Evolutionary conservation across 1,140 invertebrate species (phyloP), one percentile per base, ranked within the genome.

Genomic region (Musca domestica): DNA sequence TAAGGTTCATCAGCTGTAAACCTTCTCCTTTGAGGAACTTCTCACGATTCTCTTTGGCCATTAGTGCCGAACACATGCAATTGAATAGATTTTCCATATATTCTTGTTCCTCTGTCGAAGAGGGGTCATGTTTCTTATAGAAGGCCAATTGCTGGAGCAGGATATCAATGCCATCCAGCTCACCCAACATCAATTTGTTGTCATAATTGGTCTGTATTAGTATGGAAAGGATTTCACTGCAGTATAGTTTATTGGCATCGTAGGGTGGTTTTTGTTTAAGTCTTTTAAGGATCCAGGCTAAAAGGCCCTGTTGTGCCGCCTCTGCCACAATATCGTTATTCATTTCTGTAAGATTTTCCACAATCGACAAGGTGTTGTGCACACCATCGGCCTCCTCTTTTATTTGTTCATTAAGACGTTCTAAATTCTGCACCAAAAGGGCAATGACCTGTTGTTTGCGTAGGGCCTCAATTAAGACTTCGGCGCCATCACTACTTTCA

Each of bases 21-120:
- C 95, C 96, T 86, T 98, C 96, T 0, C 94, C 95, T 73, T 92
- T 89, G 14, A 99, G 84, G 82, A 99, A 99, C 68, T 90, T 87
- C 64, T 96, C 93, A 69, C 95, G 87, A 83, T 99, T 99, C 64
- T 89, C 83, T 7, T 90, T 85, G 66, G 90, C 87, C 89, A 98
- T 92, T 56, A 99, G 85, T 69, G 94, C 90, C 12, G 95, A 98
- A 82, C 98, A 99, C 15, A 99, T 84, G 71, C 91, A 91, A 80
- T 99, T 93, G 78, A 99, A 99, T 52, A 99, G 84, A 85, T 99
- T 99, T 82, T 99, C 97, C 96, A 99, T 99, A 77, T 96, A 92
- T 84, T 99, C 98, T 75, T 94, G 89, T 82, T 99, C 98, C 83
- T 99, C 96, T 10, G 88, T 88, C 66, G 88, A 90, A 56, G 84